Percentiles rank a stretch among this genome's conserved stretches.
Evolutionary conservation across 92 coral and sea anemone genomes (phyloP).

Genomic region (Scolanthus callimorphus): DNA sequence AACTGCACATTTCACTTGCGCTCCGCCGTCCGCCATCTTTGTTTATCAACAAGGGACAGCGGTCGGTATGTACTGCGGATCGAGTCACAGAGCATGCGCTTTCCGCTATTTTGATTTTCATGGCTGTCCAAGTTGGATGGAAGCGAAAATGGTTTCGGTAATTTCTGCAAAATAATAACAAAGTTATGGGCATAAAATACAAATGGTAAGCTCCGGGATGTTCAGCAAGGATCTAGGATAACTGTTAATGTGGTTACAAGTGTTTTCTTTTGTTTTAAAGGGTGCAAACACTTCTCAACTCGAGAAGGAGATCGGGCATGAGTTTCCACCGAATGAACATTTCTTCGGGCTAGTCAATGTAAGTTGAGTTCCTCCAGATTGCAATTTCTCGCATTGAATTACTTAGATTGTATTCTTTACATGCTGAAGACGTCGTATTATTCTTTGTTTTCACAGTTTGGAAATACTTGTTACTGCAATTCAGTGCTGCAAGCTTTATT

Average conservation of each 20-base stretch:
- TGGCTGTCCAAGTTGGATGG: neutral
- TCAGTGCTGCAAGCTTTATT: slow-evolving; percentile 96
- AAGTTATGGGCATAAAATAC: slow-evolving; percentile 42
- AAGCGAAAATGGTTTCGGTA: neutral
- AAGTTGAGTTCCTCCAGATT: slow-evolving; percentile 33
- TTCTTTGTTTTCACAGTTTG: slow-evolving; percentile 67
- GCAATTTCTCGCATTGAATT: too few relatives aligned
- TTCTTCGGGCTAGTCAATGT: slow-evolving; percentile 97
- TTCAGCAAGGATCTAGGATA: neutral
- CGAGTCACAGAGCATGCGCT: neutral
- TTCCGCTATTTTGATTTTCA: neutral
- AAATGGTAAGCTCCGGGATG: slow-evolving; percentile 18
- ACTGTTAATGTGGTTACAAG: neutral
- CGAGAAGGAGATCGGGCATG: slow-evolving; percentile 97
- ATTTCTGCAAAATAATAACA: slow-evolving; percentile 2
- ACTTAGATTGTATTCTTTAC: too few relatives aligned
- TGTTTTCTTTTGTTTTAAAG: slow-evolving; percentile 28
- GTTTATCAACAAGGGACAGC: neutral
- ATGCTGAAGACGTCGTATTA: too few relatives aligned
- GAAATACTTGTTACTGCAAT: slow-evolving; percentile 96
- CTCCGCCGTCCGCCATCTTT: slow-evolving; percentile 23
- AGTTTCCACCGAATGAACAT: slow-evolving; percentile 98
- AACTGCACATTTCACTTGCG: slow-evolving; percentile 35
- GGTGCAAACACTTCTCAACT: slow-evolving; percentile 97
- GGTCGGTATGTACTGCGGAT: neutral